Percentiles rank a stretch among this genome's conserved stretches.
phyloP scores from a whole-genome alignment of 2,797 vertebrate genomes.

The Pangasius sanitwongsei region DNA sequence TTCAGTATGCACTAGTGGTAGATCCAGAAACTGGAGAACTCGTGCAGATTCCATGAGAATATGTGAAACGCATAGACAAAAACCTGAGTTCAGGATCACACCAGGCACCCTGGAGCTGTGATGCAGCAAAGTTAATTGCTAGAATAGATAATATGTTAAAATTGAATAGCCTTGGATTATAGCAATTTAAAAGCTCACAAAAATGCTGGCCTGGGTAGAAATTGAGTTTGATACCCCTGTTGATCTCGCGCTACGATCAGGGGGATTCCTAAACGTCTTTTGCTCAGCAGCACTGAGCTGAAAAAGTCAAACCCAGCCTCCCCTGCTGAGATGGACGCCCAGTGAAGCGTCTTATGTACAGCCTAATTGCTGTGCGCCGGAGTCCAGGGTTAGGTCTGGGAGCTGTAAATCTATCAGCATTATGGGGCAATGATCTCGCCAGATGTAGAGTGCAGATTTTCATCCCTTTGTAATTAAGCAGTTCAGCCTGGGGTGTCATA shows the following conservation, averaged over 20 bases:
- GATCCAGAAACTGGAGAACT: not conserved
- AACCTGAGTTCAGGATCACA: not conserved
- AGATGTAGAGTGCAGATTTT: slow-evolving; percentile 84
- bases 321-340: slow-evolving; percentile 68
- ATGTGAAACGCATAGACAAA: not conserved
- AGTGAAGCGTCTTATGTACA: slow-evolving; percentile 70
- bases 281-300: slow-evolving; percentile 49
- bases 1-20: not conserved
- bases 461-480: slow-evolving; percentile 87
- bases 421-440: slow-evolving; percentile 81
- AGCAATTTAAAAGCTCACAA: not conserved
- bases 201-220: not conserved
- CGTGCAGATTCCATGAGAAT: not conserved
- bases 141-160: not conserved
- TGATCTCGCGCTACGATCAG: slow-evolving; percentile 21
- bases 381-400: slow-evolving; percentile 74
- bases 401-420: slow-evolving; percentile 81
- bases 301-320: slow-evolving; percentile 62
- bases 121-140: too few species aligned
- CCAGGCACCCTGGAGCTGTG: not conserved
- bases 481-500: slow-evolving; percentile 78
- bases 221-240: not conserved
- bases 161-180: not conserved
- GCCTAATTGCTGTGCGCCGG: slow-evolving; percentile 75
- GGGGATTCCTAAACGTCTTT: slow-evolving; percentile 51